Base-by-base conservation (phyloP, 2,888 invertebrate genomes). In the Carpatolechia fugitivella region DNA sequence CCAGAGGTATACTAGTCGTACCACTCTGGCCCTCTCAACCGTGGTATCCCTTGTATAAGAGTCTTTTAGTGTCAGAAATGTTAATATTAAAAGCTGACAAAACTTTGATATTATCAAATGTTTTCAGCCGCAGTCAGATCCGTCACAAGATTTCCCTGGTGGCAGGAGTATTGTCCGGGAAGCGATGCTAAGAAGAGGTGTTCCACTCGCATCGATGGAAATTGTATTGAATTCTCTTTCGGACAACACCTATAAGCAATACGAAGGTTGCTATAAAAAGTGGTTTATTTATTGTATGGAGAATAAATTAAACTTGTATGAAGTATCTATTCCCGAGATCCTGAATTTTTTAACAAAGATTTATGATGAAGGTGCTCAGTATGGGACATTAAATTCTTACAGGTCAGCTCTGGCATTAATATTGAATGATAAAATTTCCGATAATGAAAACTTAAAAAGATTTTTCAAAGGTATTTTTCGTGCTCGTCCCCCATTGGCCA, bases 381-480 rank as follows among this genome's bases (percentile, higher is more conserved):
- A 57, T 31, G 52, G 59, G 0, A 53, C 57, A n/a, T n/a, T 60
- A 24, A 57, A 57, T 44, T 36, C 41, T 13, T 47, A 29, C 33
- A 20, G 60, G n/a, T 60, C 57, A n/a, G 57, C 57, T 8, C 8
- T 57, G 6, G 20, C 48, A 11, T 18, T 56, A 20, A 35, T 60
- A n/a, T 5, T 14, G 10, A 18, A 14, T 40, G 40, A 38, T 6
- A 54, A 38, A 30, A 30, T 40, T 18, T 24, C 18, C 10, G 24
- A 29, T 10, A 38, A 52, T 10, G 52, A 52, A 3, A 14, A 38
- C 6, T 6, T 52, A 13, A 52, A 38, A 40, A 35, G 31, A 20
- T 53, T 46, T 33, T 46, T 49, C 13, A 49, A 49, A n/a, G 66
- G 63, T 5, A 56, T 61, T 11, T 63, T 58, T 58, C 54, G 57